Evolutionary conservation across 2,797 vertebrate genomes (phyloP).

Genomic region (Erpetoichthys calabaricus): DNA sequence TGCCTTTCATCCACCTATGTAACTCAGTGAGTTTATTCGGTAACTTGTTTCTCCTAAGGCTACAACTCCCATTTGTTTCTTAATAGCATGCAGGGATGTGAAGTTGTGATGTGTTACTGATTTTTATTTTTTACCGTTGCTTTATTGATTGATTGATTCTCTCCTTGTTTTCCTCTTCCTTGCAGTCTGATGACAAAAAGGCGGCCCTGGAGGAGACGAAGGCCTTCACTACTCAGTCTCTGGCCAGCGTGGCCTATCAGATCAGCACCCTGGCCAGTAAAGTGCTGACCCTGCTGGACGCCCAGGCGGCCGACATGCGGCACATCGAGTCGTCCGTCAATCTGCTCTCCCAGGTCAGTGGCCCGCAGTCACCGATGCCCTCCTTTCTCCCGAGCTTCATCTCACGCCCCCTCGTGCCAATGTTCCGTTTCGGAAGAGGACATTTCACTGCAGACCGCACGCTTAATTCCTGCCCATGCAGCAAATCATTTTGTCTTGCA

Average conservation of each 20-base stretch:
- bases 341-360: conserved; percentile 58
- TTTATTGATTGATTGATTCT: neutral
- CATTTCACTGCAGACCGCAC: no score
- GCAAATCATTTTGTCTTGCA: no score
- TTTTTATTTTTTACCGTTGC: neutral
- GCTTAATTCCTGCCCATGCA: no score
- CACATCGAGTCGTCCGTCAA: conserved; percentile 60
- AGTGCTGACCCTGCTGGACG: conserved; percentile 61
- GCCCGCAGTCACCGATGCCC: neutral
- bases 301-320: conserved; percentile 51
- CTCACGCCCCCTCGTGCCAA: no score
- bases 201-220: conserved; percentile 74
- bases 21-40: no score
- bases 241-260: conserved; percentile 82
- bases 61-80: neutral
- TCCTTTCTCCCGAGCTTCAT: neutral
- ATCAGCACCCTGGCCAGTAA: conserved; percentile 63
- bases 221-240: conserved; percentile 65
- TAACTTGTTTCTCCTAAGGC: neutral
- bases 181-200: conserved; percentile 58
- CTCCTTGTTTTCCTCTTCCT: neutral
- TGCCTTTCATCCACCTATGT: no score
- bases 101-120: no score
- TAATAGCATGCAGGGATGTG: no score
- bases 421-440: no score